Percentiles rank a stretch among this genome's conserved stretches.
Evolutionary conservation across 2,113 vertebrate genomes (phyloP).

Genomic region (Apteryx owenii): DNA sequence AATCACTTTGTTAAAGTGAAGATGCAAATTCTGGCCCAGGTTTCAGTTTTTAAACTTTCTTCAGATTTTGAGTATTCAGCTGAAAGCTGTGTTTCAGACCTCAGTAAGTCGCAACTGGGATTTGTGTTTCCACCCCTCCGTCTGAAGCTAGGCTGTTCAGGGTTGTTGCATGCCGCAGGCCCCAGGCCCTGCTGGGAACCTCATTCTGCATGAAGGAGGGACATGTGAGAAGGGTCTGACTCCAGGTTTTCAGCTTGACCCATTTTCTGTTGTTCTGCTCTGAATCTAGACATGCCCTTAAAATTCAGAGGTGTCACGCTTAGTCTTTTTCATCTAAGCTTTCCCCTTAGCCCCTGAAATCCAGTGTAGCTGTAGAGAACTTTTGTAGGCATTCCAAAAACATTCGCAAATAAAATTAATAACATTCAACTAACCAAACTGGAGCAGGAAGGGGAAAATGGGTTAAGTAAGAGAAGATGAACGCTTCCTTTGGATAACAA

Average conservation of each 20-base stretch:
- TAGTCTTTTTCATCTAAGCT: not conserved
- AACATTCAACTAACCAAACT: not conserved
- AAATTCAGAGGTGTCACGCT: not conserved
- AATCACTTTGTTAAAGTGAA: not conserved
- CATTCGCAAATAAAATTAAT: not conserved
- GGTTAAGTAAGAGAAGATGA: not conserved
- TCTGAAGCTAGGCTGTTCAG: not conserved
- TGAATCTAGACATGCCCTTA: not conserved
- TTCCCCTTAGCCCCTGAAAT: not conserved
- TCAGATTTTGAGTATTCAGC: not conserved
- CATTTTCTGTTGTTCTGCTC: not conserved
- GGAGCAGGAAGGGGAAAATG: not conserved
- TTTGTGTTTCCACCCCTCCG: not conserved
- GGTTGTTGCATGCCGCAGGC: not conserved
- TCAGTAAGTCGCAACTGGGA: not conserved
- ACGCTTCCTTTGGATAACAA: not conserved
- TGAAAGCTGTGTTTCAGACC: not conserved
- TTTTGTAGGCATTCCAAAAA: not conserved
- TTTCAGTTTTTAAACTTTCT: not conserved
- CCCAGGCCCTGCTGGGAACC: not conserved
- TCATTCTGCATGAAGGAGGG: not conserved
- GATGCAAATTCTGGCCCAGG: not conserved
- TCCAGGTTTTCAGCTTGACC: not conserved
- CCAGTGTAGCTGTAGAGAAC: not conserved
- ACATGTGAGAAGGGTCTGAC: not conserved